Base-by-base conservation (phyloP, 2,797 vertebrate species). In the Rhodeus uyekii region DNA sequence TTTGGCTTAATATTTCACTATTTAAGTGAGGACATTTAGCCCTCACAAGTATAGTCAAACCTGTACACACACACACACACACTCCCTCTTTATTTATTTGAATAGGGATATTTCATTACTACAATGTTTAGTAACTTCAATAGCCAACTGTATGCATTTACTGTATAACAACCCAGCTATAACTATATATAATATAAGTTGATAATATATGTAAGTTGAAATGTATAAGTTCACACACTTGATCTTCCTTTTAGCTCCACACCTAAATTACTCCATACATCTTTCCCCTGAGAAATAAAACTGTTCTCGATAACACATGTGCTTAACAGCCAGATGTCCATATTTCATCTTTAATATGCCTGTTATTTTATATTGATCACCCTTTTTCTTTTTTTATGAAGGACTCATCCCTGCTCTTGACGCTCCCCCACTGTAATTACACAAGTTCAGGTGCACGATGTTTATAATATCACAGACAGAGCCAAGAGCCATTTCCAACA, bases 401-500 rank as follows among this genome's bases (percentile, higher is more conserved):
- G 24, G 60, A 29, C 34, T 55, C 29, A 24, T 69, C 55, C 55
- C 38, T 60, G 22, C 55, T 77, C 53, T 61, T 8, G 1, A 34
- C 48, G 78, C n/a, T 46, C 44, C 27, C 29, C 9, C 46, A 22
- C 24, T 71, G 29, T 42, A 76, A 84, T 80, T 82, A 71, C 69
- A 65, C 46, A 65, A 39, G 55, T 75, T 81, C 53, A 71, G 75
- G 74, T 84, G 71, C 65, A 80, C 29, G 8, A n/a, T 71, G 27
- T 81, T 72, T 55, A 65, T 34, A 80, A 39, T 69, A 18, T 65
- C 71, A 68, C 19, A 29, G 50, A 76, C 67, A 34, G 60, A 29
- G 44, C 64, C 75, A 78, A 74, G n/a, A 63, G 32, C 53, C 63
- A 65, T 65, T 81, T 81, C 46, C 60, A 81, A 81, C 69, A 81